Evolutionary conservation across 2,113 vertebrate species (phyloP).

Genomic region (Pimephales promelas): DNA sequence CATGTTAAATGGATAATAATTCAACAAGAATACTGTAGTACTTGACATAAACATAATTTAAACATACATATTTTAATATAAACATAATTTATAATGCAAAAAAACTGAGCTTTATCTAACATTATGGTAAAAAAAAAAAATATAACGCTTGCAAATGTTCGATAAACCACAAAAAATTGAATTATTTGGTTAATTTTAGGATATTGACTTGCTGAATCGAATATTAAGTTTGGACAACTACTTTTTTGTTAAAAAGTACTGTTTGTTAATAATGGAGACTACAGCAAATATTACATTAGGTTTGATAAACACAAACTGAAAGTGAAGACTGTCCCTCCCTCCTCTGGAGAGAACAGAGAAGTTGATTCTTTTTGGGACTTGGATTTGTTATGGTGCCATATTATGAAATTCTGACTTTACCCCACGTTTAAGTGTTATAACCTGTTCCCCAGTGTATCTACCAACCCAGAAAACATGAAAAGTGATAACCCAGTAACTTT

Average conservation of each 20-base stretch:
- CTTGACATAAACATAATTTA: neutral
- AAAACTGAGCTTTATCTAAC: neutral
- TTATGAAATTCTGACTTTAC: no score
- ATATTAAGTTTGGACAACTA: neutral
- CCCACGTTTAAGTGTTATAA: no score
- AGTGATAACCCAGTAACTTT: no score
- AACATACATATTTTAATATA: no score
- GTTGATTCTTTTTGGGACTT: neutral
- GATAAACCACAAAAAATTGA: neutral
- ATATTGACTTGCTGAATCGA: neutral
- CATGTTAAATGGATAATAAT: neutral
- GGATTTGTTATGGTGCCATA: neutral
- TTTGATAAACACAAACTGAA: neutral
- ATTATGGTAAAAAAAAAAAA: neutral
- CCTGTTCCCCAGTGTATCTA: no score
- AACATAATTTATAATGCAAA: neutral
- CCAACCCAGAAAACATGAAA: no score
- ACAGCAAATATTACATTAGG: neutral
- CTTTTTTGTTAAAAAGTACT: no score
- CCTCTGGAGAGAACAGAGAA: neutral
- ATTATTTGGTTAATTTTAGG: neutral
- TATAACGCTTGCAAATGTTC: neutral
- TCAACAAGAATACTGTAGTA: neutral
- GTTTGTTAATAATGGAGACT: neutral
- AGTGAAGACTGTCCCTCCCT: neutral